Base-by-base conservation (phyloP, 1,140 invertebrate species). In the Daktulosphaira vitifoliae region DNA sequence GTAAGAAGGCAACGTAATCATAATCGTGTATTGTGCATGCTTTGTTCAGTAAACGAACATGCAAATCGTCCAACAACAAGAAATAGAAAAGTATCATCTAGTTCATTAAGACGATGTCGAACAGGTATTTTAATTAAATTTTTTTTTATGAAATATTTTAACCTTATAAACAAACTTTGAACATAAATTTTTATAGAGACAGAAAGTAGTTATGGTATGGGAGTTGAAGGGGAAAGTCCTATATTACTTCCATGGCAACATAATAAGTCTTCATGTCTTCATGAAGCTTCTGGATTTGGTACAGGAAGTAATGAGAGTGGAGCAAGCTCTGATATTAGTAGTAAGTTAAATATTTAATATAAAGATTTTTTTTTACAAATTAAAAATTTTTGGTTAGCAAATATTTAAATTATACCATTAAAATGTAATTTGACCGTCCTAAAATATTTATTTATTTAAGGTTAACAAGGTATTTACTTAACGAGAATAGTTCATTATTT, bases 161-260 rank as follows among this genome's bases (percentile, higher is more conserved):
- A 39, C 13, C 9, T 65, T 37, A 22, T 20, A 2, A 16, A n/a
- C n/a, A n/a, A n/a, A n/a, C n/a, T 37, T 44, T 18, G 25, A 33
- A 18, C 11, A 52, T 65, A 50, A 51, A 22, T 18, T 62, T 44
- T 51, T 70, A n/a, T 51, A 73, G 72, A 73, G 29, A 73, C 72
- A 5, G 72, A 73, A 54, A 73, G 71, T 59, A 73, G 72, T 67
- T 70, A 71, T 56, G 71, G 69, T 11, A 68, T 70, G 16, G 69
- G 68, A n/a, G 56, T 53, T 23, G 70, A 71, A 38, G 68, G 66
- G 18, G 71, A 72, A 38, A 71, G 71, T 49, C 71, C 71, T 22
- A 65, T 72, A 22, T 37, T 72, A 51, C 42, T 71, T 4, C 69
- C 67, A 2, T 69, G 71, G 68, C 69, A 69, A 20, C 66, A 68